A percentile compares a stretch with the other conserved stretches of the same genome.
Evolutionary conservation across 2,113 vertebrate species (phyloP).

Genomic region (Tupaia tana): DNA sequence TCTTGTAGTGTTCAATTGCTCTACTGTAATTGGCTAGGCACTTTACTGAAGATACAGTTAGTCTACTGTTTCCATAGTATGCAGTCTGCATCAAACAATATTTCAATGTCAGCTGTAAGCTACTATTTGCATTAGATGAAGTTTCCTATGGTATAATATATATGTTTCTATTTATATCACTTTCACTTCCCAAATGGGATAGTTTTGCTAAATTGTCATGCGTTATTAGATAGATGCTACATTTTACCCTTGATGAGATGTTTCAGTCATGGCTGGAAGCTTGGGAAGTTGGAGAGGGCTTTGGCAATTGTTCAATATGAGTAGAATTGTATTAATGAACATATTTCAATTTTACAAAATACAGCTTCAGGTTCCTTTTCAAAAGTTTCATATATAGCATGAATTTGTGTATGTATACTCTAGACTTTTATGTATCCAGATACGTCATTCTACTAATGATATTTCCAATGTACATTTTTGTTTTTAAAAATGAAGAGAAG

Average conservation of each 20-base stretch:
- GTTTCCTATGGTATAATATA: background rate
- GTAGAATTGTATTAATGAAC: background rate
- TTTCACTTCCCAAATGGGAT: background rate
- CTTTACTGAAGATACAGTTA: background rate
- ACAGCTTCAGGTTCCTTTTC: background rate
- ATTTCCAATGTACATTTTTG: background rate
- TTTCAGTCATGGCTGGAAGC: background rate
- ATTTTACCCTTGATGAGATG: background rate
- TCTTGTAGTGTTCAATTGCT: background rate
- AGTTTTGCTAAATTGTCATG: background rate
- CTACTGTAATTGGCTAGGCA: background rate
- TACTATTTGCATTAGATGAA: background rate
- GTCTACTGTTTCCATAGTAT: background rate
- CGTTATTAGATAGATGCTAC: background rate
- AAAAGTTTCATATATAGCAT: background rate
- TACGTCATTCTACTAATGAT: background rate
- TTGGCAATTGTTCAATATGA: constrained; percentile 14
- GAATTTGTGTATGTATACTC: background rate
- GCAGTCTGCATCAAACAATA: background rate
- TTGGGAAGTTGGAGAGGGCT: background rate
- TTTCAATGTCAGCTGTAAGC: background rate
- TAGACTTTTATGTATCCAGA: background rate
- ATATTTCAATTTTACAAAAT: constrained; percentile 12
- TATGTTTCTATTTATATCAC: constrained; percentile 37
- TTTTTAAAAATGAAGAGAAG: constrained; percentile 18